Evolutionary conservation across 2,888 invertebrate species (phyloP).

Genomic region (Polydrusus pterygomalis): DNA sequence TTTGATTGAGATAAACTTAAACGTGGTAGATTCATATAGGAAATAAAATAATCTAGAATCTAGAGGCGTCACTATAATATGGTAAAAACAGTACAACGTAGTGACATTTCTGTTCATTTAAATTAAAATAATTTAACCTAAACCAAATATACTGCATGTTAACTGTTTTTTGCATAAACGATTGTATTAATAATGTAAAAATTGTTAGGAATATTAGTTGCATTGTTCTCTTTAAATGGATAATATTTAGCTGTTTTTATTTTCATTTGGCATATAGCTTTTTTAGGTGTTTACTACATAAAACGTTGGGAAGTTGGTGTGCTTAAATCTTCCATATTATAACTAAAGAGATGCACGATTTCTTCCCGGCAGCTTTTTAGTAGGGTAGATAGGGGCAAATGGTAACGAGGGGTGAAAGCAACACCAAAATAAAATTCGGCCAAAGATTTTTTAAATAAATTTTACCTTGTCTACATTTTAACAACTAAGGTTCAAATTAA

Average conservation of each 20-base stretch:
- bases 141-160: constrained; percentile 39
- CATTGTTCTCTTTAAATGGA: constrained; percentile 11
- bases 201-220: constrained; percentile 30
- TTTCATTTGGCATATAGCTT: constrained; percentile 29
- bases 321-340: constrained; percentile 31
- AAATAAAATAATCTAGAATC: constrained; percentile 12
- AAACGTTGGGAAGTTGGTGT: constrained; percentile 13
- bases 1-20: constrained; percentile 1
- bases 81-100: not conserved
- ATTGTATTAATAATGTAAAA: constrained; percentile 38
- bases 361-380: constrained; percentile 25
- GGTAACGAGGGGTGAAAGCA: no score
- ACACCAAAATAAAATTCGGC: no score
- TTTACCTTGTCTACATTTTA: no score
- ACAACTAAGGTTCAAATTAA: no score
- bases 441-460: no score
- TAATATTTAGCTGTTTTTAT: constrained; percentile 27
- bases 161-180: constrained; percentile 38
- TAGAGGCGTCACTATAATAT: constrained; percentile 1
- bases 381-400: no score
- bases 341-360: constrained; percentile 20
- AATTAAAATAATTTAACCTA: constrained; percentile 43
- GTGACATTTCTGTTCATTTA: constrained; percentile 15
- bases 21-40: constrained; percentile 2
- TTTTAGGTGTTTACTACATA: constrained; percentile 25